Conservation (phyloP, 2,888 invertebrate species). For the Artemia sp. region DNA sequence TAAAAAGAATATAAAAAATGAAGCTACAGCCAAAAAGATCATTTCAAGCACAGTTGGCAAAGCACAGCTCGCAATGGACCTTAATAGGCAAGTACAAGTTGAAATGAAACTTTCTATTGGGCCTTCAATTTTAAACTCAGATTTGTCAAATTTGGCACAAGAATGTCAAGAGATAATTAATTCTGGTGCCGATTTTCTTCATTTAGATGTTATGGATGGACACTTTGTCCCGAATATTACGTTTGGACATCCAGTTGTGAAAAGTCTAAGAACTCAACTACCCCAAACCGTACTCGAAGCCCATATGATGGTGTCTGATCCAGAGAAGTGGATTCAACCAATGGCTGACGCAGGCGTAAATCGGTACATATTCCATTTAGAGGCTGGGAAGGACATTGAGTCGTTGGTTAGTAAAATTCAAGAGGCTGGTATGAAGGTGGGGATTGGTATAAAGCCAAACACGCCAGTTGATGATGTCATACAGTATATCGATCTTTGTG, state of each 20-base stretch:
- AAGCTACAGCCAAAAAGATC: too few species aligned
- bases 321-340: conserved; percentile 79
- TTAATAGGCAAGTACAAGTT: too few species aligned
- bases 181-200: conserved; percentile 56
- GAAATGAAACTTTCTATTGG: conserved; percentile 51
- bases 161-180: too few species aligned
- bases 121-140: conserved; percentile 44
- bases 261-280: conserved; percentile 71
- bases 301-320: conserved; percentile 97
- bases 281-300: conserved; percentile 82
- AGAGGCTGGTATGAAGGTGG: conserved; percentile 92
- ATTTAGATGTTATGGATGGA: conserved; percentile 99
- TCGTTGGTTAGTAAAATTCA: conserved; percentile 63
- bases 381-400: conserved; percentile 55
- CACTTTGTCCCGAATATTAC: conserved; percentile 96
- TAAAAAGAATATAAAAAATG: too few species aligned
- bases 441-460: conserved; percentile 82
- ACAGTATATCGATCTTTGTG: conserved; percentile 63
- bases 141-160: too few species aligned
- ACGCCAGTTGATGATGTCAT: conserved; percentile 63
- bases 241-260: conserved; percentile 88
- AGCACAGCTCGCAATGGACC: too few species aligned
- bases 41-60: too few species aligned
- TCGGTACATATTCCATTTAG: conserved; percentile 93
- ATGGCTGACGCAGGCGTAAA: conserved; percentile 97